These are phyloP conservation scores for Diacarnus erythraeanus DNA, from an alignment of 37 sponge, comb jelly and placozoan species.

Conservation along the genomic window DNA sequence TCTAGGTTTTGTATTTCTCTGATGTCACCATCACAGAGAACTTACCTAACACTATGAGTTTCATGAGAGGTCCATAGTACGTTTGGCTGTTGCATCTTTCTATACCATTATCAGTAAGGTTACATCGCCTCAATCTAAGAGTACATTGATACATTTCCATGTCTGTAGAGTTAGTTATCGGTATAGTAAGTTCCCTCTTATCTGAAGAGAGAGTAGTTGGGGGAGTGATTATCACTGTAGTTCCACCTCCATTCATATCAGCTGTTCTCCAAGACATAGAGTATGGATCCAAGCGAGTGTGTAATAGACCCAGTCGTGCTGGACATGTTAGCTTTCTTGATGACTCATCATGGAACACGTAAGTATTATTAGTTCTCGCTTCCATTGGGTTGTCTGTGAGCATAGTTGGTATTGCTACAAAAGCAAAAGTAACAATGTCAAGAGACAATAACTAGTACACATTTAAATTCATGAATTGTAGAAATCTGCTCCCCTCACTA, in stretches of 20 bases:
- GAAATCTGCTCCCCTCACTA: no score
- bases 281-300: no score
- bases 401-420: neutral
- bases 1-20: no score
- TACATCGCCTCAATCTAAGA: neutral
- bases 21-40: neutral
- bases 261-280: no score
- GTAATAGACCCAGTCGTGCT: neutral
- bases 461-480: no score
- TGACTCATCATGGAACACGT: neutral
- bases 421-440: no score
- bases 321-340: neutral
- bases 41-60: neutral
- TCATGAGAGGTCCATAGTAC: neutral
- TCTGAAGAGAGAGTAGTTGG: neutral
- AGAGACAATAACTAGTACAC: no score
- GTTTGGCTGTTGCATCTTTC: neutral
- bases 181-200: neutral
- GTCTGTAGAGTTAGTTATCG: neutral
- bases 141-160: neutral
- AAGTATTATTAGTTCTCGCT: neutral
- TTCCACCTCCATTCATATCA: no score
- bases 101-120: neutral
- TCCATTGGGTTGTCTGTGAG: no score
- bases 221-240: no score